Evolutionary conservation across 2,113 vertebrate genomes (phyloP), one percentile per base, ranked within the genome.

Genomic region (Sylvia atricapilla): DNA sequence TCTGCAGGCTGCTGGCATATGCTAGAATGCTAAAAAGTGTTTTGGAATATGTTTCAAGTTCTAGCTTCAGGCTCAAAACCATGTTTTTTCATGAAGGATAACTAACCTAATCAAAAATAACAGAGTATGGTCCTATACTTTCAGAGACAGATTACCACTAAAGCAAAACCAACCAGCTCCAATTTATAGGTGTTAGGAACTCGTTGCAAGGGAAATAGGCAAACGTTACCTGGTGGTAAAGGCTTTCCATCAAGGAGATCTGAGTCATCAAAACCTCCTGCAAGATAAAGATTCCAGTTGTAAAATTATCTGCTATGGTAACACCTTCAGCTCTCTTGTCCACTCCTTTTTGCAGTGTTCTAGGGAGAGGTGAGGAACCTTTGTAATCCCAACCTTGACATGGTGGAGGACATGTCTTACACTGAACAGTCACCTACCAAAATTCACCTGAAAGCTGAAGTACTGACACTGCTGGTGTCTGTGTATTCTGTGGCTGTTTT

Each of bases 201-300:
- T 47, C 7, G 2, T 20, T 73, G 72, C 35, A 82, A 89, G 15
- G 39, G 67, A 44, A 85, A 69, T 28, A 37, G 41, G 6, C n/a
- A 87, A 91, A 76, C 18, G 10, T 4, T 95, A 97, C 97, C 97
- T 97, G 96, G 88, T 15, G 95, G 96, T 84, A 97, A 90, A 76
- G 93, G 84, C 73, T 95, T 97, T 49, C 97, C 97, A 58, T 96
- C 96, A 37, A 77, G 13, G 27, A 97, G 97, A 95, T 97, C 97
- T 6, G 95, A 94, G 68, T 97, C 95, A 62, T 47, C 82, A 90
- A 97, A 95, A 43, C 75, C 72, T 69, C 93, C 97, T 97, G 93
- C 81, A 97, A 94, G 41, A 76, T n/a, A 64, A 90, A 94, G 8
- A 89, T 90, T 85, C 33, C 28, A 47, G 35, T 27, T 76, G 41